A percentile compares a stretch with the other conserved stretches of the same genome.
Conservation (phyloP, 2,113 vertebrate species). For the Stigmatopora nigra region DNA sequence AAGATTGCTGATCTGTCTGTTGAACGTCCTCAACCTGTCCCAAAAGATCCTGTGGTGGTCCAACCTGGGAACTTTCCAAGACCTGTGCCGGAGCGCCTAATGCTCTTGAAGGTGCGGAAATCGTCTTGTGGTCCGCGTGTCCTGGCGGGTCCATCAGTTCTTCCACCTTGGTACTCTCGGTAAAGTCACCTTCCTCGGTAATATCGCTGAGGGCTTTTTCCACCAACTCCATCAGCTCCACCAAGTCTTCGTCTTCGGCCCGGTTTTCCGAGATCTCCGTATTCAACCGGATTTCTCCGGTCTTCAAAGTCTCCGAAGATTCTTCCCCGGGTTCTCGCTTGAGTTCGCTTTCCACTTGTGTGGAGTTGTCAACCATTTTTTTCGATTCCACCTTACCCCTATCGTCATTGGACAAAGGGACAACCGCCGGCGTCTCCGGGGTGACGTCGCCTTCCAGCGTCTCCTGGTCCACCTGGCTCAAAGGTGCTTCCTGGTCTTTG, state of each 20-base stretch:
- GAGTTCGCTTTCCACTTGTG: conserved; percentile 24
- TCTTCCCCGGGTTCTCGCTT: conserved; percentile 22
- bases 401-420: conserved; percentile 87
- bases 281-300: conserved; percentile 11
- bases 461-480: conserved; percentile 67
- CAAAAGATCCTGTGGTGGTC: conserved; percentile 70
- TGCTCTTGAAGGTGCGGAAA: conserved; percentile 83
- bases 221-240: conserved; percentile 50
- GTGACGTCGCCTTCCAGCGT: conserved; percentile 72
- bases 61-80: conserved; percentile 56
- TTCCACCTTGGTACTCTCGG: conserved; percentile 67
- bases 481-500: conserved; percentile 59
- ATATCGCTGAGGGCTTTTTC: conserved; percentile 71
- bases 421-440: conserved; percentile 81
- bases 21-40: conserved; percentile 73
- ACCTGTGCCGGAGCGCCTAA: conserved; percentile 83
- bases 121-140: conserved; percentile 77
- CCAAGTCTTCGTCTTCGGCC: conserved; percentile 33
- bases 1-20: conserved; percentile 22
- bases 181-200: conserved; percentile 60
- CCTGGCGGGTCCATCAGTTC: conserved; percentile 73
- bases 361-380: conserved; percentile 21
- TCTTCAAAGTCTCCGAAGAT: conserved; percentile 8
- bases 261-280: conserved; percentile 13
- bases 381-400: conserved; percentile 60